A percentile compares a stretch with the other conserved stretches of the same genome.
Conservation (phyloP, 1,140 invertebrate species). For the Calycopis cecrops region DNA sequence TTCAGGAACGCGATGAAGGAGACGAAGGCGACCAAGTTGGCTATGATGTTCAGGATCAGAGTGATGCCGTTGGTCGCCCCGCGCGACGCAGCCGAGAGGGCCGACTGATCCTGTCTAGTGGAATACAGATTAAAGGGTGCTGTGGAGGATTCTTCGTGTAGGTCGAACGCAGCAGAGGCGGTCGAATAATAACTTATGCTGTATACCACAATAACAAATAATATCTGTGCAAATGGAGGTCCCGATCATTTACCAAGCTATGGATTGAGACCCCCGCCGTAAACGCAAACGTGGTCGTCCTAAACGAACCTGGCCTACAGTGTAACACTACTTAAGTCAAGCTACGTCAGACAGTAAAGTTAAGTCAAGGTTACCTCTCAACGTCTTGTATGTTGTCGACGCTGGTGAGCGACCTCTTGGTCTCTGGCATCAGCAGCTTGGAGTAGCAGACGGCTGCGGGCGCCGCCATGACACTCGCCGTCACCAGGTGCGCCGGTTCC, state of each 20-base stretch:
- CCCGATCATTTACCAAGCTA: too few species aligned
- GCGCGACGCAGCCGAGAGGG: conserved; percentile 91
- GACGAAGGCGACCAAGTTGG: conserved; percentile 94
- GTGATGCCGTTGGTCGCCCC: conserved; percentile 89
- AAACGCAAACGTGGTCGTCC: too few species aligned
- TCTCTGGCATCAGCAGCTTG: conserved; percentile 95
- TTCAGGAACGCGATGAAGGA: conserved; percentile 91
- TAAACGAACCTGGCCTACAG: too few species aligned
- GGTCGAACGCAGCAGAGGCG: too few species aligned
- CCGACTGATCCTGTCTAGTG: conserved; percentile 85
- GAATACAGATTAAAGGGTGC: not conserved
- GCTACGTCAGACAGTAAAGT: too few species aligned
- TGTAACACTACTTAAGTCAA: too few species aligned
- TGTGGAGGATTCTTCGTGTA: too few species aligned
- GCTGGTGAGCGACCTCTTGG: conserved; percentile 82
- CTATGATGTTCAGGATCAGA: conserved; percentile 91
- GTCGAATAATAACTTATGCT: too few species aligned
- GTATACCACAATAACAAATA: too few species aligned
- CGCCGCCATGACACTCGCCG: conserved; percentile 96
- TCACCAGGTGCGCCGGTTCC: conserved; percentile 86
- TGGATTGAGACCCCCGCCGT: too few species aligned
- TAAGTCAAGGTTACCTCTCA: conserved; percentile 76
- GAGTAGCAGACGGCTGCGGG: conserved; percentile 92
- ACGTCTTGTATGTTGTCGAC: conserved; percentile 79
- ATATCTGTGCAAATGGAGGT: too few species aligned